Conservation (phyloP, 2,888 invertebrate species). For the Hirtodrosophila cameraria region DNA sequence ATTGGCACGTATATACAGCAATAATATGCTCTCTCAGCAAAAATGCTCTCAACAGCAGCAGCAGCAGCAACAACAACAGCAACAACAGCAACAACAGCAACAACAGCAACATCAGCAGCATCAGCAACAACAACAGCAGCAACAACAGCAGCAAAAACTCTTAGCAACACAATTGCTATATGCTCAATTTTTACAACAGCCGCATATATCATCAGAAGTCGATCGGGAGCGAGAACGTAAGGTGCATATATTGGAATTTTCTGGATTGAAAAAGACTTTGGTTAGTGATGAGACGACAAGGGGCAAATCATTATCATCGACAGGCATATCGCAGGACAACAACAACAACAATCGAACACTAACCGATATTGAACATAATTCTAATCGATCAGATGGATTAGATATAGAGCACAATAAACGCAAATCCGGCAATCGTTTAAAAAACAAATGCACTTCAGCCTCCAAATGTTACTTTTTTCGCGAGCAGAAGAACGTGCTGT, state of each 20-base stretch:
- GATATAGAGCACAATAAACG: not conserved
- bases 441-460: constrained; percentile 1
- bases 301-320: constrained; percentile 5
- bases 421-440: constrained; percentile 6
- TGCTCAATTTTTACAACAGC: constrained; percentile 63
- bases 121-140: constrained; percentile 54
- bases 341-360: constrained; percentile 51
- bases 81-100: constrained; percentile 47
- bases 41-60: constrained; percentile 22
- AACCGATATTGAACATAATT: constrained; percentile 27
- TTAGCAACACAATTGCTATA: constrained; percentile 77
- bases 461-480: constrained; percentile 71
- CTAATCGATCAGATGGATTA: too few relatives aligned
- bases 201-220: constrained; percentile 25
- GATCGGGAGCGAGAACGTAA: constrained; percentile 16
- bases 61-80: constrained; percentile 23
- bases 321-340: constrained; percentile 33
- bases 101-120: constrained; percentile 29
- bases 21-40: constrained; percentile 41
- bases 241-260: constrained; percentile 38
- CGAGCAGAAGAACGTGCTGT: constrained; percentile 78
- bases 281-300: constrained; percentile 2
- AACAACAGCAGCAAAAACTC: constrained; percentile 51
- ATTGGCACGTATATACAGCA: constrained; percentile 40
- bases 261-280: constrained; percentile 22